These are phyloP conservation scores for Onychomys torridus DNA, from an alignment of 2,797 vertebrate genomes.

Conservation along the genomic window DNA sequence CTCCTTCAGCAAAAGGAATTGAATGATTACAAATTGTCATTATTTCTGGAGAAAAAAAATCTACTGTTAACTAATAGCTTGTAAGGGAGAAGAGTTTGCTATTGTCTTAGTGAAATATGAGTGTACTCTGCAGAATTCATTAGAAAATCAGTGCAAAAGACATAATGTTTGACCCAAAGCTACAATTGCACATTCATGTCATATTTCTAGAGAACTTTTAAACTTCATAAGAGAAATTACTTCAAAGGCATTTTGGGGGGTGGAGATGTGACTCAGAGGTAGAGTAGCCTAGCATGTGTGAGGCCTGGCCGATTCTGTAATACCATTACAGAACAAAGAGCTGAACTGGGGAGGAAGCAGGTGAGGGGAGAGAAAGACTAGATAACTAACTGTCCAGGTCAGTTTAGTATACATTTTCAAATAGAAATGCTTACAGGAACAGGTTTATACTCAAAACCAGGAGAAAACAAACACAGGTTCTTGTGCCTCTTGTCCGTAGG, in stretches of 20 bases:
- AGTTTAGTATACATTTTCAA: background rate
- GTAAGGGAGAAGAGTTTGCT: background rate
- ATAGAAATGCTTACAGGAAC: background rate
- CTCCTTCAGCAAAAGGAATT: background rate
- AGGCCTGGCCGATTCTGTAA: background rate
- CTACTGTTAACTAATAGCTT: background rate
- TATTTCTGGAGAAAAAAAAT: background rate
- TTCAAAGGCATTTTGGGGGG: background rate
- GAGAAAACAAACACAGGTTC: background rate
- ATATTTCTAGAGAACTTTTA: background rate
- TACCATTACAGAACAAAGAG: background rate
- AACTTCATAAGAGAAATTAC: background rate
- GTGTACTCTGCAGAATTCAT: slow-evolving; percentile 2
- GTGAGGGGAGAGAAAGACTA: background rate
- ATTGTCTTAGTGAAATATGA: slow-evolving; percentile 30
- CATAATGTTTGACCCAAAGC: background rate
- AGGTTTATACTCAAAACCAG: background rate
- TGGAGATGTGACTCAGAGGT: background rate
- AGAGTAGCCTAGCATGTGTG: background rate
- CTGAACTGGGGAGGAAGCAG: background rate
- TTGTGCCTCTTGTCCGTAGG: background rate
- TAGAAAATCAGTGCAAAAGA: slow-evolving; percentile 25
- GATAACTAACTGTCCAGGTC: background rate
- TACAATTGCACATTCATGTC: background rate
- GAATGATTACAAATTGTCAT: background rate